Percentiles rank a stretch among this genome's conserved stretches.
Evolutionary conservation across 1,140 invertebrate species (phyloP).

Genomic region (Pantala flavescens): DNA sequence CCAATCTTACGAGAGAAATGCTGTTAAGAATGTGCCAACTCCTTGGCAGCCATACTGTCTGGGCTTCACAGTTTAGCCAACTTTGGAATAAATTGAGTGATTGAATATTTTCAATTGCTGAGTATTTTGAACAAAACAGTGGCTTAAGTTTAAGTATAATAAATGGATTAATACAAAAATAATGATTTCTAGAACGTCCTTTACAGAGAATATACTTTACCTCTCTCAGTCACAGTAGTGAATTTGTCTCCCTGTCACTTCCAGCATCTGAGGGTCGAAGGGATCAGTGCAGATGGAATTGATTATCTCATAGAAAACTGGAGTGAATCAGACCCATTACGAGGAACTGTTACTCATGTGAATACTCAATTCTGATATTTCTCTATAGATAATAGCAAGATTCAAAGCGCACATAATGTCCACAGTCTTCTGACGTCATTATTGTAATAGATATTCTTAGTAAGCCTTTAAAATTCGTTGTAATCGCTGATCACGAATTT

Average conservation of each 20-base stretch:
- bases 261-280: not conserved
- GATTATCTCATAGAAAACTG: not conserved
- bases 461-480: too few species aligned
- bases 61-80: not conserved
- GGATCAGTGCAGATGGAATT: not conserved
- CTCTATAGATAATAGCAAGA: too few species aligned
- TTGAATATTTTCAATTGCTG: not conserved
- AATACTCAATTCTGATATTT: too few species aligned
- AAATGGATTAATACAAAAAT: not conserved
- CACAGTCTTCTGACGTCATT: too few species aligned
- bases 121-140: not conserved
- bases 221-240: not conserved
- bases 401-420: too few species aligned
- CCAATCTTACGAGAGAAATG: not conserved
- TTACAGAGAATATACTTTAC: too few species aligned
- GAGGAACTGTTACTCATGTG: too few species aligned
- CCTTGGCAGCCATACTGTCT: not conserved
- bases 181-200: too few species aligned
- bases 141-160: not conserved
- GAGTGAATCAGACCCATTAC: too few species aligned
- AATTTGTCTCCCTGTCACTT: not conserved
- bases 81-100: not conserved
- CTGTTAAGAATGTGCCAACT: not conserved
- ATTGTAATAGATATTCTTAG: too few species aligned
- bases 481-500: too few species aligned